A percentile compares a stretch with the other conserved stretches of the same genome.
Evolutionary conservation across 2,888 invertebrate genomes (phyloP).

Genomic region (Hipparchia sbordonii): DNA sequence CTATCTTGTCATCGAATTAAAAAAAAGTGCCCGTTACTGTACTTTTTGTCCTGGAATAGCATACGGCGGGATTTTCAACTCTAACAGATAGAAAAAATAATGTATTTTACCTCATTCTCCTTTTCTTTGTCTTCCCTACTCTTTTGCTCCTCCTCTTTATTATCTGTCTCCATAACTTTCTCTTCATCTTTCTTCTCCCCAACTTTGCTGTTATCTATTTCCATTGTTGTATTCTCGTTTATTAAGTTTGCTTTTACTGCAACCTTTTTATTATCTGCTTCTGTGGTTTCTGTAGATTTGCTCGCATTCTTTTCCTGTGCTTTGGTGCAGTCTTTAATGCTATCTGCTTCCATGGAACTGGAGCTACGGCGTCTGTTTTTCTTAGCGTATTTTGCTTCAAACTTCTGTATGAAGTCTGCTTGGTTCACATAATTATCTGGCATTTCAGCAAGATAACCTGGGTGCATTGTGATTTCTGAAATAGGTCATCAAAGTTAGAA

Average conservation of each 20-base stretch:
- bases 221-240: not conserved
- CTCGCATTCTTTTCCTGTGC: slow-evolving; percentile 27
- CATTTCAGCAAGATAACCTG: slow-evolving; percentile 61
- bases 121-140: not conserved
- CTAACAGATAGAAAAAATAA: not conserved
- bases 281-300: not conserved
- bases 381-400: slow-evolving; percentile 59
- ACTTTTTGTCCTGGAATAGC: too few relatives aligned
- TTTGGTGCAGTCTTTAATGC: not conserved
- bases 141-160: not conserved
- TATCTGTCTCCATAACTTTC: not conserved
- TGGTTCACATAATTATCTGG: slow-evolving; percentile 79
- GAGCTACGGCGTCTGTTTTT: slow-evolving; percentile 41
- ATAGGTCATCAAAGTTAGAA: slow-evolving; percentile 28
- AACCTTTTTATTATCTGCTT: not conserved
- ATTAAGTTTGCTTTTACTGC: not conserved
- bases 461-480: slow-evolving; percentile 69
- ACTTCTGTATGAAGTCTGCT: slow-evolving; percentile 76
- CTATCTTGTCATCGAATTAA: too few relatives aligned
- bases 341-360: slow-evolving; percentile 46
- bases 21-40: too few relatives aligned
- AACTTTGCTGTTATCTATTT: not conserved
- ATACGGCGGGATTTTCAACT: too few relatives aligned
- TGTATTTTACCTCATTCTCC: not conserved
- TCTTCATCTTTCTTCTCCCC: not conserved